Conservation (phyloP, 2,888 invertebrate species). For the Caenorhabditis plicata region DNA sequence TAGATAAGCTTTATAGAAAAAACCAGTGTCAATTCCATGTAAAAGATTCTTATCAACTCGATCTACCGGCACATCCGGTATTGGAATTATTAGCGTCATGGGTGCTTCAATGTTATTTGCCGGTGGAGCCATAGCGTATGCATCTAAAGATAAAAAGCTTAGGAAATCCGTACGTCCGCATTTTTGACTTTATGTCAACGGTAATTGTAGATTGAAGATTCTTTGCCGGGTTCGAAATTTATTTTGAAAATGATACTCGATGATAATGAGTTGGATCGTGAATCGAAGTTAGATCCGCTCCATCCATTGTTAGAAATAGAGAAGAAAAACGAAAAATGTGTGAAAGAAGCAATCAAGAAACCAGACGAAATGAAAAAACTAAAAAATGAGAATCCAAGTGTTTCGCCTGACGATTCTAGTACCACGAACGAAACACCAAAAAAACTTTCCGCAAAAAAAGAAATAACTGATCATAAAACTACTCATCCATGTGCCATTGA, state of each 20-base stretch:
- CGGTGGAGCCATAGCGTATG: constrained; percentile 24
- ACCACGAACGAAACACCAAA: not conserved
- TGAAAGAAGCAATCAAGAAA: not conserved
- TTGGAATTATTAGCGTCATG: constrained; percentile 8
- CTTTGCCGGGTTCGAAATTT: constrained; percentile 15
- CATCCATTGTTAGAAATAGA: no score
- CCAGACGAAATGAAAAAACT: not conserved
- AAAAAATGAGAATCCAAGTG: constrained; percentile 10
- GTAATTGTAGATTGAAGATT: constrained; percentile 4
- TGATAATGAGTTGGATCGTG: no score
- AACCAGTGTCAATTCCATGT: no score
- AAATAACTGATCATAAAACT: no score
- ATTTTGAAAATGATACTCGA: no score
- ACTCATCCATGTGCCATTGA: no score
- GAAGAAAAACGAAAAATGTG: not conserved
- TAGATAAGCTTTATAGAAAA: no score
- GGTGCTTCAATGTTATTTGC: constrained; percentile 15
- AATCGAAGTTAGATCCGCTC: no score
- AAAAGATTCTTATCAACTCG: constrained; percentile 19
- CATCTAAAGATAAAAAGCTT: constrained; percentile 20
- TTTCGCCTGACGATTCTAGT: no score
- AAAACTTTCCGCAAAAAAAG: not conserved
- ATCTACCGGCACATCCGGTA: constrained; percentile 6
- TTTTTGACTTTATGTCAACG: not conserved
- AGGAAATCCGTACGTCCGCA: constrained; percentile 6